These are phyloP conservation scores for Entelurus aequoreus DNA, from an alignment of 2,113 vertebrate genomes.

Conservation along the genomic window DNA sequence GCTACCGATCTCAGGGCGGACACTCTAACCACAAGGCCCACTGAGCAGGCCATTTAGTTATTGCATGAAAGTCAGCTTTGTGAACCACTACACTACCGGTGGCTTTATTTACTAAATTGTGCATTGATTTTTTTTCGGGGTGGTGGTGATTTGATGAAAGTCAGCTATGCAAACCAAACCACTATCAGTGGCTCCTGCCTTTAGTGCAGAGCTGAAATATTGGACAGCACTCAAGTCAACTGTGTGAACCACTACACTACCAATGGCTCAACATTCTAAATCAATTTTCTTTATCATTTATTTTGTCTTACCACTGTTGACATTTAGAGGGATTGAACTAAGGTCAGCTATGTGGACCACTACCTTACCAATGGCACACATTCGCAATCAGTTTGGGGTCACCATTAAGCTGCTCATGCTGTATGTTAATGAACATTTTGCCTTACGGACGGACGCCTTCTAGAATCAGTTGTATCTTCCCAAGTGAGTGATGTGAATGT, in stretches of 20 bases:
- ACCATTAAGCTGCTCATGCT: too few relatives aligned
- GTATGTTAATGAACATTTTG: slow-evolving; percentile 23
- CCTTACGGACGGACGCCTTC: slow-evolving; percentile 52
- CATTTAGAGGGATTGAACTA: background rate
- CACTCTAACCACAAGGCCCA: too few relatives aligned
- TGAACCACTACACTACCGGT: background rate
- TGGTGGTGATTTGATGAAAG: background rate
- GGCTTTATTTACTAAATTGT: background rate
- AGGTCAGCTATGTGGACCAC: background rate
- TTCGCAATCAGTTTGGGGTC: too few relatives aligned
- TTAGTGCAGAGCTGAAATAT: background rate
- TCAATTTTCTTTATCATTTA: background rate
- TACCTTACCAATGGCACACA: slow-evolving; percentile 3
- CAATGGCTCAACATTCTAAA: background rate
- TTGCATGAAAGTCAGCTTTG: background rate
- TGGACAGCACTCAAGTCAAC: background rate
- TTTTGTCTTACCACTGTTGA: background rate
- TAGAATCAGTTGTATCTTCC: slow-evolving; percentile 32
- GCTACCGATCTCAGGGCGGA: too few relatives aligned
- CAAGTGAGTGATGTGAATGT: slow-evolving; percentile 30
- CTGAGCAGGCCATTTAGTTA: background rate
- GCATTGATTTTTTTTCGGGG: background rate
- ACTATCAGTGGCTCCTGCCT: background rate
- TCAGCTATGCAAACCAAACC: background rate
- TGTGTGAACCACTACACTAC: background rate